Base-by-base conservation (phyloP, 2,113 vertebrate genomes). In the Solea senegalensis region DNA sequence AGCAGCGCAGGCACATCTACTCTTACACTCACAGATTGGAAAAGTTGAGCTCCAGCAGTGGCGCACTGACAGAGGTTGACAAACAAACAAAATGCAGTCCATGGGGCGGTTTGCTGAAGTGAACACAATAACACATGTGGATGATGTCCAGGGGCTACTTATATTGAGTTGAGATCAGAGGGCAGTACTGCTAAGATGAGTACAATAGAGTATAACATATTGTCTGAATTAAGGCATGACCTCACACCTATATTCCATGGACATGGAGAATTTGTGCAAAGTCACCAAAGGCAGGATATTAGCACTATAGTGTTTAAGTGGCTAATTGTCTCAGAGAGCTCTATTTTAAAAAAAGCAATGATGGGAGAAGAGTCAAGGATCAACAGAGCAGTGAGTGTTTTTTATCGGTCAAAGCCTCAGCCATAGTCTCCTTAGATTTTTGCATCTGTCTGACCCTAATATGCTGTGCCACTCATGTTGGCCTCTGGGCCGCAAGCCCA, bases 361-460 rank as follows among this genome's bases (percentile, higher is more conserved):
- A 48, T 70, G 51, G 61, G 67, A 55, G 39, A 44, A 45, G 69
- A 58, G 84, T 65, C 43, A 60, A 59, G 69, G 78, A 87, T 89
- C 81, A 84, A 81, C 72, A 66, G 83, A 78, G 59, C 81, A 83
- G 85, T 68, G 44, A 46, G 34, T 7, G 74, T 76, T 60, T 80
- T 83, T 86, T 81, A 87, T 76, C 72, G 61, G 81, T 81, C 84
- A 89, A 85, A 83, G 83, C 79, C 80, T 75, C 79, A 61, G 74
- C 67, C 69, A 65, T 76, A 79, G 81, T 89, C 79, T 78, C 66
- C 78, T 86, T 80, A 80, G 74, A 85, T 34, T 83, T 77, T 76
- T 48, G 58, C 69, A 80, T 58, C 76, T 58, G 78, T 74, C 83
- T 91, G 88, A 92, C 88, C 90, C 77, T 84, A 91, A 91, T 91